phyloP scores from a whole-genome alignment of 2,113 vertebrate genomes.

The Rafetus swinhoei region DNA sequence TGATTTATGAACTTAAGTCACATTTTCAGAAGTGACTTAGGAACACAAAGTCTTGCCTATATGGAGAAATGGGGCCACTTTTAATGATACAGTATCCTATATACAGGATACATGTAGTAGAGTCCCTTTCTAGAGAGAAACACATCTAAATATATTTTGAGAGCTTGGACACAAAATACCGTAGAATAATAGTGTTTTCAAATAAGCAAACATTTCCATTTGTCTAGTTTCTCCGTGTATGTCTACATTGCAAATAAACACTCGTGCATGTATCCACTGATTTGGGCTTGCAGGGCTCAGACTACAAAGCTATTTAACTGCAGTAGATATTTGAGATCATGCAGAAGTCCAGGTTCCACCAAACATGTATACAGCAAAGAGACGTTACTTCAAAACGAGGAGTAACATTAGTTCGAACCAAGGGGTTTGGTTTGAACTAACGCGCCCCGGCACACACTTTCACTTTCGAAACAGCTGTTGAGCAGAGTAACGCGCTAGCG shows the following conservation, averaged over 20 bases:
- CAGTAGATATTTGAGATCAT: neutral
- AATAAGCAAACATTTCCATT: neutral
- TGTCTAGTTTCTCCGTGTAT: neutral
- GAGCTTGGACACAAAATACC: neutral
- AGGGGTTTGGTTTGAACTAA: no score
- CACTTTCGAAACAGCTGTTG: no score
- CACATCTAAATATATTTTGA: neutral
- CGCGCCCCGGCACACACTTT: no score
- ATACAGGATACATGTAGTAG: neutral
- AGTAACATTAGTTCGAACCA: no score
- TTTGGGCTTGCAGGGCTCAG: neutral
- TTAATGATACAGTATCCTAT: neutral
- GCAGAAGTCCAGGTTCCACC: neutral
- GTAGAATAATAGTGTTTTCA: neutral
- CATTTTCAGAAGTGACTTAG: neutral
- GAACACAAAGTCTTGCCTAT: neutral
- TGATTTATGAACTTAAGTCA: neutral
- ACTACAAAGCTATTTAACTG: neutral
- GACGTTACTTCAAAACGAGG: no score
- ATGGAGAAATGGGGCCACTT: neutral
- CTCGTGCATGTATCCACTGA: neutral
- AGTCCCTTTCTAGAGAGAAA: neutral
- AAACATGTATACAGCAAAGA: neutral
- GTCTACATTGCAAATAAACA: neutral
- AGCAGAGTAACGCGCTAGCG: no score